Conservation (phyloP, 92 coral and sea anemone species). For the Porites evermanni region DNA sequence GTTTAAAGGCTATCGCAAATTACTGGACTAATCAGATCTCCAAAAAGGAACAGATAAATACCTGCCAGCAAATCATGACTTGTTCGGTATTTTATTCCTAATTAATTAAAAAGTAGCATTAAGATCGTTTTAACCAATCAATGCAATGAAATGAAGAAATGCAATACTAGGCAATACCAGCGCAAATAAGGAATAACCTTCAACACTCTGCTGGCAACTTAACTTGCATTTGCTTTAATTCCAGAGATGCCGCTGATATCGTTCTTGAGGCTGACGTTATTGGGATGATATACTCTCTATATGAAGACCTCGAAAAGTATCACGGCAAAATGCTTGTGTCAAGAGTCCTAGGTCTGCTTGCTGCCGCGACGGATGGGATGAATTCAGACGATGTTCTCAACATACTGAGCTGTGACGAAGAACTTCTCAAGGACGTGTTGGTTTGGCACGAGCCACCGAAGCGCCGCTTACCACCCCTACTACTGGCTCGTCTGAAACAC, state of each 20-base stretch:
- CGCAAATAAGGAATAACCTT: too few species aligned
- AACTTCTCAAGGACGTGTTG: constrained; percentile 58
- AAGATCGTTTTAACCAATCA: too few species aligned
- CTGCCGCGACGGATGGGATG: constrained; percentile 68
- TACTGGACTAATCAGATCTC: too few species aligned
- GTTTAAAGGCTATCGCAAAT: too few species aligned
- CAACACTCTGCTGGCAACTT: too few species aligned
- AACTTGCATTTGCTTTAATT: neutral
- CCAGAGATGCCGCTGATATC: constrained; percentile 48
- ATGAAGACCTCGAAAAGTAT: constrained; percentile 69
- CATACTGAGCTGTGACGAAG: constrained; percentile 66
- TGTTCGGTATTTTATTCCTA: too few species aligned
- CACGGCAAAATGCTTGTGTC: constrained; percentile 61
- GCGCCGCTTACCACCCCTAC: constrained; percentile 67
- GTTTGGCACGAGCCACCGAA: constrained; percentile 77
- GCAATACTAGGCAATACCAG: too few species aligned
- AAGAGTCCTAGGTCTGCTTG: constrained; percentile 64
- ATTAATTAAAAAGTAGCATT: too few species aligned
- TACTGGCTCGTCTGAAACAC: constrained; percentile 64
- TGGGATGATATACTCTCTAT: constrained; percentile 63
- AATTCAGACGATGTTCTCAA: constrained; percentile 66
- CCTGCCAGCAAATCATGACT: too few species aligned
- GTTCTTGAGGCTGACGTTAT: constrained; percentile 41
- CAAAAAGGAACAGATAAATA: too few species aligned
- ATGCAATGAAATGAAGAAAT: too few species aligned